phyloP scores from a whole-genome alignment of 2,888 invertebrate genomes.

The Prionchulus punctatus region DNA sequence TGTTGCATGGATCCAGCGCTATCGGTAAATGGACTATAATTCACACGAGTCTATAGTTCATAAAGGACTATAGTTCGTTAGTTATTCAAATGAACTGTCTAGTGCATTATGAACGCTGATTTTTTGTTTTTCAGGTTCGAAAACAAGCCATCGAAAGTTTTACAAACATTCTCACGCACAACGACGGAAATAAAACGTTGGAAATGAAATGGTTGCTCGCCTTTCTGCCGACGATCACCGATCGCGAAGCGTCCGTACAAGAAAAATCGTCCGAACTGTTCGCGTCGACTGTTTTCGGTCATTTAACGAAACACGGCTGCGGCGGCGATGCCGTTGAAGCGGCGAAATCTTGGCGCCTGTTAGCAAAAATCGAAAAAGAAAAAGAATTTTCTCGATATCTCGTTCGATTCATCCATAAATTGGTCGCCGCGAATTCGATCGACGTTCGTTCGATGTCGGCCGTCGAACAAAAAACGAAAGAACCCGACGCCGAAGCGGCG shows the following conservation, averaged over 20 bases:
- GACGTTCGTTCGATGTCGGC: background rate
- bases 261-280: background rate
- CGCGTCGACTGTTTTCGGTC: background rate
- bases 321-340: background rate
- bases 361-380: background rate
- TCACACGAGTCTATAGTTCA: too few species aligned
- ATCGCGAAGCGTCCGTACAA: background rate
- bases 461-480: background rate
- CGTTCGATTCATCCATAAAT: background rate
- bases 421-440: background rate
- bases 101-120: too few species aligned
- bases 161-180: background rate
- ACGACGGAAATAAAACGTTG: background rate
- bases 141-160: background rate
- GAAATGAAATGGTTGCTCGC: background rate
- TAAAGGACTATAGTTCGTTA: too few species aligned
- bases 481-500: background rate
- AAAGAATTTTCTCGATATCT: background rate
- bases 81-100: too few species aligned
- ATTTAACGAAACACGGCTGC: background rate
- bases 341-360: background rate
- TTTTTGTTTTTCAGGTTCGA: too few species aligned
- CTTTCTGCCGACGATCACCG: background rate
- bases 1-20: slow-evolving; percentile 24
- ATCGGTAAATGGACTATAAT: too few species aligned